Evolutionary conservation across 2,113 vertebrate species (phyloP), one percentile per base, ranked within the genome.

Genomic region (Hyla sarda): DNA sequence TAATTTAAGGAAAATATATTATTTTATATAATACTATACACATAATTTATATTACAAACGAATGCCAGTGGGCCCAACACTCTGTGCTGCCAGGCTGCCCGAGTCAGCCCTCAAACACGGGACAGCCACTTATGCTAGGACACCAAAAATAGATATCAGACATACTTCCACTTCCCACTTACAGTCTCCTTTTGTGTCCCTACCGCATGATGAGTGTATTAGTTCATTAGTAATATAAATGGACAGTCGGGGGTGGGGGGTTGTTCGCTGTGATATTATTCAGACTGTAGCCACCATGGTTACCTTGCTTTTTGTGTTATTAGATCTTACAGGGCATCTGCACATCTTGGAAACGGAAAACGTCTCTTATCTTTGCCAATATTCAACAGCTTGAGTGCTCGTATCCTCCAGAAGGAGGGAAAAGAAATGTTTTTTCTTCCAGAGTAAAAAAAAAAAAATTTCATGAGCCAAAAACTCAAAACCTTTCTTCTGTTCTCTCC

Each of bases 281-380:
- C 52, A 79, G 28, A 79, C 23, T 37, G 76, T 79, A 62, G 77
- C 77, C 77, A 58, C 77, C 84, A 81, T 86, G 84, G 84, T 86
- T 81, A 81, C 77, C 54, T 84, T 74, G 13, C 69, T 60, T 83
- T 83, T 74, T 84, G 25, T 84, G 34, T 74, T 74, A 60, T 84
- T 75, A 67, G 41, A 81, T 72, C 84, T 81, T 86, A 71, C 84
- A 86, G 84, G 84, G 74, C 84, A 86, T 86, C 84, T 86, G 84
- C 60, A 86, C 50, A 67, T 81, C 84, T 72, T 81, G 77, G 84
- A 86, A 73, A 81, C 65, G 47, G 84, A 65, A 81, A 81, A 58
- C 21, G 34, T 86, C 84, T 86, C 84, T 81, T 30, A 56, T 81
- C 77, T 73, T 56, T 86, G 84, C 84, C 84, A 86, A 72, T 54